Evolutionary conservation across 2,888 invertebrate species (phyloP), one percentile per base, ranked within the genome.

Genomic region (Gastracanthus pulcherrimus): DNA sequence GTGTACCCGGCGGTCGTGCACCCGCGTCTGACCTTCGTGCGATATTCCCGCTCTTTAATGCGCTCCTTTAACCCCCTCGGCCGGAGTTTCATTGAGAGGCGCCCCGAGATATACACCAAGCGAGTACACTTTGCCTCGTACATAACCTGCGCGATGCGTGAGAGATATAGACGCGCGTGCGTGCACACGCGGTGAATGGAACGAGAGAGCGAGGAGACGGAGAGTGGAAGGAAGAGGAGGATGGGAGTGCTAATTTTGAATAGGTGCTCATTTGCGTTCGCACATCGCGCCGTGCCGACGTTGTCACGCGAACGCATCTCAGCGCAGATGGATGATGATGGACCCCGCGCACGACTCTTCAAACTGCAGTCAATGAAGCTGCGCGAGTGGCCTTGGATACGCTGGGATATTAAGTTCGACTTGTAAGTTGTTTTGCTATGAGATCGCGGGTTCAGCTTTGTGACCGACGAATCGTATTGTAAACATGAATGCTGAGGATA

Each of bases 181-280:
- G 60, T 64, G 81, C 55, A 36, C 55, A 26, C 55, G 26, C n/a
- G n/a, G n/a, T n/a, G n/a, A n/a, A n/a, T n/a, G n/a, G n/a, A n/a
- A n/a, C n/a, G n/a, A n/a, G n/a, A n/a, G n/a, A n/a, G n/a, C n/a
- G n/a, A n/a, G n/a, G n/a, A n/a, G n/a, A n/a, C n/a, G n/a, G n/a
- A n/a, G n/a, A n/a, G n/a, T 19, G 38, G 9, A 34, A 34, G 7
- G 16, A 41, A 41, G 19, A 29, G 41, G 41, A 41, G 7, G n/a
- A n/a, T 4, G 45, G 41, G 26, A n/a, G 55, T 23, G 71, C 67
- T 76, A 72, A 81, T 77, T 67, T 60, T 64, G 38, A 81, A 76
- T 75, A 51, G 70, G 13, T 26, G 41, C 41, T 69, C 66, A 69
- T 70, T 80, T 60, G 75, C 69, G 72, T 48, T 70, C 48, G 19